Base-by-base conservation (phyloP, 2,888 invertebrate species). In the Bombyx huttoni region DNA sequence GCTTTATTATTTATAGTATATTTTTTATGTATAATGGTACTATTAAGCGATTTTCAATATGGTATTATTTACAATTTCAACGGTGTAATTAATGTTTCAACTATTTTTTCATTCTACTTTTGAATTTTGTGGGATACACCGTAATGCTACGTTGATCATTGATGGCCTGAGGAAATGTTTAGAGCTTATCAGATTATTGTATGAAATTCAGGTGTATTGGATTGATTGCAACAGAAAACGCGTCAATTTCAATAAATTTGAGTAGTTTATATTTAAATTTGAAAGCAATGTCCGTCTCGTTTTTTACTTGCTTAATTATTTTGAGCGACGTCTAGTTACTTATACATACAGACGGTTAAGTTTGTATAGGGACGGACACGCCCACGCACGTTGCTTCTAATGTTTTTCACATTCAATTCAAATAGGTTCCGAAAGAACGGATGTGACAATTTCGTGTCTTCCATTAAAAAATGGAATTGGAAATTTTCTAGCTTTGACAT, bases 361-460 rank as follows among this genome's bases (percentile, higher is more conserved):
- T 70, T 70, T 71, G 64, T 65, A 63, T 65, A 61, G 67, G 60
- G 60, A 62, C 57, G 64, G 65, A 63, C 62, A 65, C 74, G 61
- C 77, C 78, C 61, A 70, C 71, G 50, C 56, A 53, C 54, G 60
- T 56, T 63, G 65, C 53, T 59, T 55, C 58, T 54, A 63, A 65
- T 62, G 59, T 67, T 70, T 72, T 68, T 65, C 64, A 73, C 66
- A 78, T 78, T 76, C 73, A 73, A 77, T 79, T 79, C 73, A 73
- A 79, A 80, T 76, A 66, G 67, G 70, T 53, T 54, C 55, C 59
- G 61, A 60, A 57, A 63, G 56, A 56, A 57, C 56, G 45, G 45
- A 54, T 53, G 49, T 53, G 48, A 53, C 47, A 51, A n/a, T 52
- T 58, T 52, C 46, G 48, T 51, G 48, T 54, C 52, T 56, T 56